Percentiles rank a stretch among this genome's conserved stretches.
phyloP scores from a whole-genome alignment of 2,113 vertebrate genomes.

The Tachysurus fulvidraco region DNA sequence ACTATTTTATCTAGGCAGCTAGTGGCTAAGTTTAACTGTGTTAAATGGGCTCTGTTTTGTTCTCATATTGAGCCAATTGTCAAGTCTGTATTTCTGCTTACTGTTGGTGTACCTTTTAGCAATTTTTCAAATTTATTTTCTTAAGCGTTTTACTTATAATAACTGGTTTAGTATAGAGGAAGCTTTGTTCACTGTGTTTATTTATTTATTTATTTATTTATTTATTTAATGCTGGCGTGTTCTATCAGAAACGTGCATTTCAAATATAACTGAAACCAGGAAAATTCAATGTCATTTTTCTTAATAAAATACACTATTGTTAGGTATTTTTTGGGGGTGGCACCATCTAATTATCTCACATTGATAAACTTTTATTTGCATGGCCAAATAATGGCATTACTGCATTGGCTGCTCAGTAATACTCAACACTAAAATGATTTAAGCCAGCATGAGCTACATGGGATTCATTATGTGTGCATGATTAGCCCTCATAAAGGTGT shows the following conservation, averaged over 20 bases:
- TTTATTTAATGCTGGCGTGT: not conserved
- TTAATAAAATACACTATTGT: too few relatives aligned
- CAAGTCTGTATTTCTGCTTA: too few relatives aligned
- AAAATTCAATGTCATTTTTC: not conserved
- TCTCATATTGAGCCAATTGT: too few relatives aligned
- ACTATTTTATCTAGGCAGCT: too few relatives aligned
- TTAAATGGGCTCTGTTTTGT: too few relatives aligned
- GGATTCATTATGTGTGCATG: not conserved
- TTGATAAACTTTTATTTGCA: not conserved
- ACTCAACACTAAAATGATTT: not conserved
- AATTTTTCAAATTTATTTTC: too few relatives aligned
- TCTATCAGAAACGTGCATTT: not conserved
- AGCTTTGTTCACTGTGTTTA: not conserved
- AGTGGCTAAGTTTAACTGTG: too few relatives aligned
- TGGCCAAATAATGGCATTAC: not conserved
- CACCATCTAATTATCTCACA: not conserved
- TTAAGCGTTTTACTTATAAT: too few relatives aligned
- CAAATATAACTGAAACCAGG: not conserved
- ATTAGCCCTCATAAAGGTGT: not conserved
- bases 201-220: not conserved
- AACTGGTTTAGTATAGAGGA: too few relatives aligned
- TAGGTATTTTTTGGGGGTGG: not conserved
- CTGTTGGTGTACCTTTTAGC: too few relatives aligned
- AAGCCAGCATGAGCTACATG: not conserved
- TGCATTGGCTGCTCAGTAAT: not conserved